A percentile compares a stretch with the other conserved stretches of the same genome.
Conservation (phyloP, 2,888 invertebrate species). For the Platycnemis pennipes region DNA sequence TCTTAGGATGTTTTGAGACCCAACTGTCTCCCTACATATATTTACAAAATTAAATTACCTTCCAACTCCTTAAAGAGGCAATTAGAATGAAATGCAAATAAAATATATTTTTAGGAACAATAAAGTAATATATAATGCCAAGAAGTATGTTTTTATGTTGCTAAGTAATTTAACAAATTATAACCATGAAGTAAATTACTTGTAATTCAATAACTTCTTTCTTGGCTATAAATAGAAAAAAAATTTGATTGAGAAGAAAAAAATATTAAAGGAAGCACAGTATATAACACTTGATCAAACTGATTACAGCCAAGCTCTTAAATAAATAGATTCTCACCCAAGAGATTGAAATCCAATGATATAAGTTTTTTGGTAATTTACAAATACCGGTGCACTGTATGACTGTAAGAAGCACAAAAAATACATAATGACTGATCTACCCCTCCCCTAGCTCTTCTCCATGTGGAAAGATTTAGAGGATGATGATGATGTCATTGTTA, state of each 20-base stretch:
- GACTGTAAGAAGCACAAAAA: background rate
- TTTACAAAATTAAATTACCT: background rate
- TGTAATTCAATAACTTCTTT: background rate
- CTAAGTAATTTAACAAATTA: background rate
- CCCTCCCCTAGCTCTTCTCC: constrained; percentile 69
- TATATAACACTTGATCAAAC: background rate
- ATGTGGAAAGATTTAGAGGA: constrained; percentile 77
- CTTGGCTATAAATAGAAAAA: background rate
- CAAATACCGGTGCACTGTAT: background rate
- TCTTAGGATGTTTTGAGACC: background rate
- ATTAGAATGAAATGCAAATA: background rate
- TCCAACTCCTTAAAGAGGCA: background rate
- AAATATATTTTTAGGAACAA: background rate
- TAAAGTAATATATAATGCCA: background rate
- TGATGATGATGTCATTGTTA: constrained; percentile 81
- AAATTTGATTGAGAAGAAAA: background rate
- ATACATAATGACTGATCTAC: background rate
- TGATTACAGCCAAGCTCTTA: background rate
- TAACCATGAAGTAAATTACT: background rate
- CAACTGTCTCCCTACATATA: background rate
- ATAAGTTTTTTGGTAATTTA: background rate
- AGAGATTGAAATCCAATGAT: background rate
- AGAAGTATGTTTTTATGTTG: background rate
- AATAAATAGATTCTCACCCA: background rate
- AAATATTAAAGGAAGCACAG: background rate